Conservation (phyloP, 2,113 vertebrate genomes). For the Megaleporinus macrocephalus region DNA sequence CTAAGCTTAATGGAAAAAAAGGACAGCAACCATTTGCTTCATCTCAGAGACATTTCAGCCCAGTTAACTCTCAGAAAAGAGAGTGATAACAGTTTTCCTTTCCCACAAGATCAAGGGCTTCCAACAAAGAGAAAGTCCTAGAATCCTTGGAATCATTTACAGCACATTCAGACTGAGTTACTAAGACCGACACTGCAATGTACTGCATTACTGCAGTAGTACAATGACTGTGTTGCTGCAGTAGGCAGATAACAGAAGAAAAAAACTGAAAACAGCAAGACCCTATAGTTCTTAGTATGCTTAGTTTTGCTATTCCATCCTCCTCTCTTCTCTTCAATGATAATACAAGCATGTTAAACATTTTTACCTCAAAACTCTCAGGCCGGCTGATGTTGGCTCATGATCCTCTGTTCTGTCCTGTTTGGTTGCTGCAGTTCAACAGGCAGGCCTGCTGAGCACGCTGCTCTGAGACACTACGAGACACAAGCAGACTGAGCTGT, state of each 20-base stretch:
- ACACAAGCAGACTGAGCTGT: not conserved
- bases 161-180: not conserved
- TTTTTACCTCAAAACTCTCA: slow-evolving; percentile 8
- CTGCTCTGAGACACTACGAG: not conserved
- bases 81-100: slow-evolving; percentile 2
- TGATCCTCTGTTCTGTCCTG: not conserved
- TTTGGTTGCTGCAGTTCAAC: not conserved
- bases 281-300: not conserved
- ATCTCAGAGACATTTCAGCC: slow-evolving; percentile 38
- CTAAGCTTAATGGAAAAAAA: slow-evolving; percentile 60
- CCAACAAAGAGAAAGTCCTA: not conserved
- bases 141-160: not conserved
- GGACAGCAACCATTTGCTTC: slow-evolving; percentile 51
- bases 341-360: not conserved
- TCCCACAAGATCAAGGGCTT: not conserved
- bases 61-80: slow-evolving; percentile 33
- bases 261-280: not conserved
- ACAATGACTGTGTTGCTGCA: not conserved
- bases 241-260: not conserved
- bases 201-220: not conserved
- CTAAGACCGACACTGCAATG: not conserved
- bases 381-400: not conserved
- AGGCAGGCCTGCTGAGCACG: not conserved
- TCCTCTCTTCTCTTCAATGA: not conserved
- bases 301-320: no score